Conservation (phyloP, 2,113 vertebrate species). For the Hyperopisus bebe region DNA sequence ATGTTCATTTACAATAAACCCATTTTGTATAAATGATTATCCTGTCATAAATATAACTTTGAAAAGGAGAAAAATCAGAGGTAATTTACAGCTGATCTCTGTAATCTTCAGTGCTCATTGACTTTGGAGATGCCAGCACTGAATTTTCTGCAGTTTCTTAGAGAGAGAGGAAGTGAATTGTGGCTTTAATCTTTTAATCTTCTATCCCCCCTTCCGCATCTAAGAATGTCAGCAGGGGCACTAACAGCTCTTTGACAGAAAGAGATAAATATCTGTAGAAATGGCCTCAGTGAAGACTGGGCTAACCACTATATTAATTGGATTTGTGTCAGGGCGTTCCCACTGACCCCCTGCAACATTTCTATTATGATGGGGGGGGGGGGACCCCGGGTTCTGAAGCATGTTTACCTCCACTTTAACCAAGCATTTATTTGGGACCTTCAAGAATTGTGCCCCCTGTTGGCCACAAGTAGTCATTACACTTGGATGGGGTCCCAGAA, state of each 20-base stretch:
- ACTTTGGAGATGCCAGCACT: slow-evolving; percentile 21
- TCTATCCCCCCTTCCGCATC: neutral
- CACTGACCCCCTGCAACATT: slow-evolving; percentile 32
- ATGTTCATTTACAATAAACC: neutral
- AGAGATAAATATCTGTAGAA: slow-evolving; percentile 34
- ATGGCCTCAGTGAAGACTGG: neutral
- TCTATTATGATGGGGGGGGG: slow-evolving; percentile 16
- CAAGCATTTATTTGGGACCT: neutral
- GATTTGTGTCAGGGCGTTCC: slow-evolving; percentile 32
- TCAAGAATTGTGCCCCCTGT: neutral
- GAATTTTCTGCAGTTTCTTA: slow-evolving; percentile 26
- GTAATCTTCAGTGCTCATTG: slow-evolving; percentile 24
- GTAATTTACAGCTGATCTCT: slow-evolving; percentile 16
- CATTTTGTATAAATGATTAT: neutral
- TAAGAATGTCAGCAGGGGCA: slow-evolving; percentile 3
- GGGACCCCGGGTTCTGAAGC: neutral
- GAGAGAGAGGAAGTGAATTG: slow-evolving; percentile 19
- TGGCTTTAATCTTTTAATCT: neutral
- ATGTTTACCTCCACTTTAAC: neutral
- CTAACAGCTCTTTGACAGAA: slow-evolving; percentile 35
- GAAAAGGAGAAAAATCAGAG: neutral
- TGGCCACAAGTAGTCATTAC: neutral
- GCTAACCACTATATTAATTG: slow-evolving; percentile 27
- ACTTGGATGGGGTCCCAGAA: neutral
- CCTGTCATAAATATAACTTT: neutral